These are phyloP conservation scores for Matsumyia berberina DNA, from an alignment of 2,888 invertebrate species.

Conservation along the genomic window DNA sequence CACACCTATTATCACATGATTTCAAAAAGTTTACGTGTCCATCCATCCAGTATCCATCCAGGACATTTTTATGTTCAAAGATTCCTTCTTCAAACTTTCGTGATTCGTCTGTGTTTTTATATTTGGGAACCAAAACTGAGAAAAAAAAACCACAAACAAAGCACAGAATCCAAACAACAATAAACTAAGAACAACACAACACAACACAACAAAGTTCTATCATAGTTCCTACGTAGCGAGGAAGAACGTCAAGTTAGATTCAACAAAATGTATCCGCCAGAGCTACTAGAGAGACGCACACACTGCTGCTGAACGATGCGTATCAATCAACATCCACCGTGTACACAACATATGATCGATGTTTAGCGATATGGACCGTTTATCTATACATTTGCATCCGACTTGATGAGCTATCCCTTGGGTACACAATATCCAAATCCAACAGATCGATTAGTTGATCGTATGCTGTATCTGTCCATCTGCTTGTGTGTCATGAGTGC, in stretches of 20 bases:
- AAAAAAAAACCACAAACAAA: constrained; percentile 55
- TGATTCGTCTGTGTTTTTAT: constrained; percentile 18
- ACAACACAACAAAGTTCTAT: constrained; percentile 1
- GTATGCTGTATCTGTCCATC: constrained; percentile 33
- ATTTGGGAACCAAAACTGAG: constrained; percentile 36
- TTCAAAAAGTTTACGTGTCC: constrained; percentile 55
- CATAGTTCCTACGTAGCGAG: constrained; percentile 10
- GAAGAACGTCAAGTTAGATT: constrained; percentile 49
- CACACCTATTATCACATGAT: constrained; percentile 47
- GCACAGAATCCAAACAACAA: constrained; percentile 67
- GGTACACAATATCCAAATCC: constrained; percentile 52
- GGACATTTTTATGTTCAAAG: constrained; percentile 62
- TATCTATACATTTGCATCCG: constrained; percentile 56
- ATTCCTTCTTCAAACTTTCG: constrained; percentile 12
- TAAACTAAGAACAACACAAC: constrained; percentile 58
- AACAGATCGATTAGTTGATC: constrained; percentile 63
- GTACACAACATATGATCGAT: constrained; percentile 70
- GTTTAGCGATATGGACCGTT: constrained; percentile 57
- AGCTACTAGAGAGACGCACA: constrained; percentile 26
- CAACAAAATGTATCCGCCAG: constrained; percentile 15
- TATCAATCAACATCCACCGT: constrained; percentile 67
- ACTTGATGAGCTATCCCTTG: constrained; percentile 58
- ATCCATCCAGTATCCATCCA: constrained; percentile 52
- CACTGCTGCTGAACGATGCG: constrained; percentile 63
- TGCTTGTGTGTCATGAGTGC: constrained; percentile 47